A percentile compares a stretch with the other conserved stretches of the same genome.
These are phyloP conservation scores for Globodera rostochiensis DNA, from an alignment of 1,140 invertebrate species.

Conservation along the genomic window DNA sequence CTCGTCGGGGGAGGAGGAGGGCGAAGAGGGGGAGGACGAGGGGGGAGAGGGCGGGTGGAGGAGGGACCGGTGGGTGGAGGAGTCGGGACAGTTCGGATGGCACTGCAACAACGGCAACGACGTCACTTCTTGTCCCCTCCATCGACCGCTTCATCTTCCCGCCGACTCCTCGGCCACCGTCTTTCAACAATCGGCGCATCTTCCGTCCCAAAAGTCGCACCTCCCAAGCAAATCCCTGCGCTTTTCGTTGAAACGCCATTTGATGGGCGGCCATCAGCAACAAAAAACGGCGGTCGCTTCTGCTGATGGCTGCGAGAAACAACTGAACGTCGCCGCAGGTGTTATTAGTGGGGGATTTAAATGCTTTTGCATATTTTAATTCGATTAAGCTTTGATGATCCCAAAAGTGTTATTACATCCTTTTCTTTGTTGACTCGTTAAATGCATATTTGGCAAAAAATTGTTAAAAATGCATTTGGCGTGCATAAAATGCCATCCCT, in stretches of 20 bases:
- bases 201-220: background rate
- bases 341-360: too few species aligned
- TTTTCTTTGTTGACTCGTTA: too few species aligned
- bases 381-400: too few species aligned
- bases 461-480: background rate
- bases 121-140: background rate
- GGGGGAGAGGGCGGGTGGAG: background rate
- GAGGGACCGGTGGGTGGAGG: background rate
- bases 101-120: background rate
- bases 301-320: background rate
- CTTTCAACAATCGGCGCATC: background rate
- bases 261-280: background rate
- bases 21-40: slow-evolving; percentile 1
- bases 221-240: background rate
- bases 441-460: background rate
- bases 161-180: background rate
- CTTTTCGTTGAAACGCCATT: background rate
- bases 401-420: too few species aligned
- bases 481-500: too few species aligned
- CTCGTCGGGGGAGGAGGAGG: background rate
- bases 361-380: too few species aligned
- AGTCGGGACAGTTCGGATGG: background rate
- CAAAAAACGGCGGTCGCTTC: background rate
- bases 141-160: background rate
- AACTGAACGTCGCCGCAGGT: background rate